Evolutionary conservation across 2,113 vertebrate genomes (phyloP), one percentile per base, ranked within the genome.

Genomic region (Shinisaurus crocodilurus): DNA sequence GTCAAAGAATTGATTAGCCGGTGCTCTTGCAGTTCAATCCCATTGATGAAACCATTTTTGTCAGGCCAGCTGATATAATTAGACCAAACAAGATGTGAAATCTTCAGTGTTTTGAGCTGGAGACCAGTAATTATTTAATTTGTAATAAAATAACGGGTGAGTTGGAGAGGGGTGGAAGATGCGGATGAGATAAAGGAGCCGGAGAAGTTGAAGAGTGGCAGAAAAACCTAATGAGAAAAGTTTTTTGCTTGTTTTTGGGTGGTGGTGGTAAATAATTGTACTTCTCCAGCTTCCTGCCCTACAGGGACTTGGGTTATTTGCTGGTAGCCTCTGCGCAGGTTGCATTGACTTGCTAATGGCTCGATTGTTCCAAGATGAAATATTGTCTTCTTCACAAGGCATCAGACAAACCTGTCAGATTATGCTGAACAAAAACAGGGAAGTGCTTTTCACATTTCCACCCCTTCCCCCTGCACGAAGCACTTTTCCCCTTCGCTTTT

Each of bases 31-130:
- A 95, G 92, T 82, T 92, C 93, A 95, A 89, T 96, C 95, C 94
- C 96, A 96, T 96, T 96, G 96, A 97, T 96, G 96, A 96, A 96
- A 94, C 94, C 87, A 94, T 97, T 97, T 90, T 96, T 97, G 96
- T 97, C 96, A 96, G 93, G 76, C 88, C 6, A 0, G 84, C 91
- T 95, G 94, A 95, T 96, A 94, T 95, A 97, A 97, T 97, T 97
- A 97, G 96, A 90, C 84, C 92, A 96, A 96, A 95, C 92, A 96
- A 95, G 95, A 97, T 96, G 90, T 95, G 96, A 96, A 95, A 95
- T 97, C 95, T 97, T 91, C 92, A 94, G 93, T 95, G 93, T 96
- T 96, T 97, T 93, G 95, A 95, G 93, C 92, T 95, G 86, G 86
- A 93, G 77, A 90, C 92, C 94, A 94, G 93, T 94, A 95, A 94